Conservation (phyloP, 2,797 vertebrate species). For the Anguilla pacifica region DNA sequence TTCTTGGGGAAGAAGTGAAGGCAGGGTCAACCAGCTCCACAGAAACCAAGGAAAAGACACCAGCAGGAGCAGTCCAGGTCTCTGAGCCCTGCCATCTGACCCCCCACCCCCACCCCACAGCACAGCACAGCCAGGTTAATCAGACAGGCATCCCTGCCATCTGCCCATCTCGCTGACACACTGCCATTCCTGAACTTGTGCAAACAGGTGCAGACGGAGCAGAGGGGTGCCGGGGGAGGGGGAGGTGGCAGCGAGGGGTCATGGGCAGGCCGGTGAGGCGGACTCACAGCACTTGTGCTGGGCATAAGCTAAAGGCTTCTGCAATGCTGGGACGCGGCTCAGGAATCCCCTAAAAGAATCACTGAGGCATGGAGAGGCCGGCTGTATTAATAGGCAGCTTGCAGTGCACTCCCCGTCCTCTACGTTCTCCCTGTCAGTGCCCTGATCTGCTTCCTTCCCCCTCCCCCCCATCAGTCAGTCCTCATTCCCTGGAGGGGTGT, state of each 20-base stretch:
- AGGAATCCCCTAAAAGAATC: slow-evolving; percentile 31
- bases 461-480: neutral
- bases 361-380: slow-evolving; percentile 9
- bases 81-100: neutral
- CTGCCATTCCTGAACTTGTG: slow-evolving; percentile 23
- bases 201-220: slow-evolving; percentile 30
- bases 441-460: neutral
- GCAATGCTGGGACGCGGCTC: neutral
- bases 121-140: slow-evolving; percentile 26
- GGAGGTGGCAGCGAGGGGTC: neutral
- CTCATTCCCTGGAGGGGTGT: neutral
- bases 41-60: neutral
- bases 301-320: slow-evolving; percentile 1
- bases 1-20: neutral
- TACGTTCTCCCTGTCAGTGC: neutral
- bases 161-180: slow-evolving; percentile 25
- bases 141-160: slow-evolving; percentile 25
- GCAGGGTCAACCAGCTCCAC: neutral
- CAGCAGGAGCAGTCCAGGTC: neutral
- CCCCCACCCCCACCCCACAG: neutral
- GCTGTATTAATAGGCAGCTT: slow-evolving; percentile 27
- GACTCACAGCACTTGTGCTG: neutral
- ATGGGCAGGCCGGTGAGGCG: neutral
- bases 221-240: neutral
- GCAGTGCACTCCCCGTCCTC: neutral